These are phyloP conservation scores for Tenualosa ilisha DNA, from an alignment of 2,797 vertebrate species.

Conservation along the genomic window DNA sequence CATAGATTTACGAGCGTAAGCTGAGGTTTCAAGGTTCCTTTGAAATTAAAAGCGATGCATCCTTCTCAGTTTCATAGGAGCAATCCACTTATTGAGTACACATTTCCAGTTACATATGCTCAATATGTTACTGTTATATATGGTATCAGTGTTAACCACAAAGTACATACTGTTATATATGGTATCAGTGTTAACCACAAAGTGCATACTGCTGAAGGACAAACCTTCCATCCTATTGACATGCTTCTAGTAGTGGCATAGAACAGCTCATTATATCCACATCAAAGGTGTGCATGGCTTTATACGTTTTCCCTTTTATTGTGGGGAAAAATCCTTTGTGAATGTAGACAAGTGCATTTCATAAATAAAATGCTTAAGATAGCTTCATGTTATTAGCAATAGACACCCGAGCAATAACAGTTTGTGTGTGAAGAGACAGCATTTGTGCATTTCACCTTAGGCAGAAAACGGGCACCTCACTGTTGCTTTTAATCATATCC, in stretches of 20 bases:
- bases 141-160: background rate
- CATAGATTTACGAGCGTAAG: background rate
- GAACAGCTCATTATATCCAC: background rate
- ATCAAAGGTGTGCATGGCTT: slow-evolving; percentile 11
- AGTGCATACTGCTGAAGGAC: background rate
- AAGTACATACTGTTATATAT: background rate
- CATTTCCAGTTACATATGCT: background rate
- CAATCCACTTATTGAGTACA: background rate
- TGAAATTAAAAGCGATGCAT: background rate
- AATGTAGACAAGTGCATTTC: background rate
- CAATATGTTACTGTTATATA: background rate
- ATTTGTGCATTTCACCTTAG: background rate
- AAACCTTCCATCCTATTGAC: background rate
- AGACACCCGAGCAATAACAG: background rate
- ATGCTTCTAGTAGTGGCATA: background rate
- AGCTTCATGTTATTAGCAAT: background rate
- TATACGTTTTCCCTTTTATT: background rate
- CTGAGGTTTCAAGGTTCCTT: background rate
- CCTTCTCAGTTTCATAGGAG: background rate
- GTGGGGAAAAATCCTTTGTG: background rate
- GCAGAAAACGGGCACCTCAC: background rate
- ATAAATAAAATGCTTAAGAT: background rate
- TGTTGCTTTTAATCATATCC: background rate
- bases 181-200: background rate
- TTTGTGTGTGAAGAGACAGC: background rate